phyloP scores from a whole-genome alignment of 2,797 vertebrate species.

The Dermochelys coriacea region DNA sequence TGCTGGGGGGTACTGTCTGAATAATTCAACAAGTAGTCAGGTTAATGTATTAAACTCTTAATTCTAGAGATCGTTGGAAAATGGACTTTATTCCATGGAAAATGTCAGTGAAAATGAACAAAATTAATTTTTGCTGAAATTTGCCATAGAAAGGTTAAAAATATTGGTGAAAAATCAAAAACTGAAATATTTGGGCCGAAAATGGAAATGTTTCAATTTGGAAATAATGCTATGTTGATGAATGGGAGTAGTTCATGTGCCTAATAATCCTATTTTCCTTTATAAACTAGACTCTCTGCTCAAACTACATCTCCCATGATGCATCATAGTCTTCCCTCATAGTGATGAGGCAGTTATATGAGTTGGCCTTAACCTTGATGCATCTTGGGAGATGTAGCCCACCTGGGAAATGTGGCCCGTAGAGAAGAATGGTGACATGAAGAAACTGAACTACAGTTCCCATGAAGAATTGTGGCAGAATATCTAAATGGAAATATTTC shows the following conservation, averaged over 20 bases:
- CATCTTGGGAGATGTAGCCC: neutral
- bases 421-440: rapidly evolving
- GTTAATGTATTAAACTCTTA: neutral
- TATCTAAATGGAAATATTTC: neutral
- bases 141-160: too few relatives aligned
- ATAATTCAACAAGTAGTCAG: neutral
- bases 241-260: neutral
- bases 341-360: neutral
- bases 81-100: neutral
- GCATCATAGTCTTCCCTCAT: neutral
- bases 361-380: neutral
- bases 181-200: constrained; percentile 15
- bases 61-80: neutral
- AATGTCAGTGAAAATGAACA: neutral
- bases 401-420: neutral
- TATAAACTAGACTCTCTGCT: neutral
- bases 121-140: neutral
- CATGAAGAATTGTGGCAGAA: neutral
- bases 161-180: neutral
- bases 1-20: neutral
- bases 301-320: neutral
- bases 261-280: neutral
- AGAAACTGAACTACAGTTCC: neutral
- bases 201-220: neutral
- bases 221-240: neutral